These are phyloP conservation scores for Anolis sagrei DNA, from an alignment of 2,113 vertebrate genomes.

Conservation along the genomic window DNA sequence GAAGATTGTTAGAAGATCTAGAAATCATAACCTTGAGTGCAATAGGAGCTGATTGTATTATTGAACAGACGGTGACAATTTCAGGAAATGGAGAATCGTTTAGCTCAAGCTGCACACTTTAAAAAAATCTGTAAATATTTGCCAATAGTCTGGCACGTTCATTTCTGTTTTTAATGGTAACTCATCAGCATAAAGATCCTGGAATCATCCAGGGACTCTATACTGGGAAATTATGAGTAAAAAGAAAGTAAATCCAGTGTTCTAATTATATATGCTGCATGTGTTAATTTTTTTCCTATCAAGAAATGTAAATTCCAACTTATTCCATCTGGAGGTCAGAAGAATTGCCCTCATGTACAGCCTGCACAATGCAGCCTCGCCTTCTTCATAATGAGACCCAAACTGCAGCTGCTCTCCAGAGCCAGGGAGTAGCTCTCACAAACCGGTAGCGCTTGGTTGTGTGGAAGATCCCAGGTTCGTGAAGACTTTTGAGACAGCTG, in stretches of 20 bases:
- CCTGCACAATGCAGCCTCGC: background rate
- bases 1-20: conserved; percentile 46
- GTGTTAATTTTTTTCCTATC: conserved; percentile 41
- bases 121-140: conserved; percentile 73
- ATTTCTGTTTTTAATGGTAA: conserved; percentile 66
- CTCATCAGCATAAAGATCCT: conserved; percentile 50
- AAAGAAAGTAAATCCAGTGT: conserved; percentile 48
- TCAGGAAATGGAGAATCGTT: conserved; percentile 73
- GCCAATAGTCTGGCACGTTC: conserved; percentile 64
- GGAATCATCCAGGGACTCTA: conserved; percentile 44
- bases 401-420: background rate
- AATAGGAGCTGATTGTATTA: conserved; percentile 79
- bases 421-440: background rate
- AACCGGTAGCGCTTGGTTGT: background rate
- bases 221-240: background rate
- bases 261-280: conserved; percentile 68
- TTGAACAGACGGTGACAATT: conserved; percentile 68
- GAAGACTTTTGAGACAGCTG: background rate
- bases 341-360: background rate
- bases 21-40: conserved; percentile 74
- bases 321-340: conserved; percentile 4
- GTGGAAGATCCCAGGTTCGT: background rate
- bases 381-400: background rate
- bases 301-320: background rate
- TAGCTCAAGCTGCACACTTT: conserved; percentile 76